Conservation (phyloP, 2,888 invertebrate species). For the Eremobia ochroleuca region DNA sequence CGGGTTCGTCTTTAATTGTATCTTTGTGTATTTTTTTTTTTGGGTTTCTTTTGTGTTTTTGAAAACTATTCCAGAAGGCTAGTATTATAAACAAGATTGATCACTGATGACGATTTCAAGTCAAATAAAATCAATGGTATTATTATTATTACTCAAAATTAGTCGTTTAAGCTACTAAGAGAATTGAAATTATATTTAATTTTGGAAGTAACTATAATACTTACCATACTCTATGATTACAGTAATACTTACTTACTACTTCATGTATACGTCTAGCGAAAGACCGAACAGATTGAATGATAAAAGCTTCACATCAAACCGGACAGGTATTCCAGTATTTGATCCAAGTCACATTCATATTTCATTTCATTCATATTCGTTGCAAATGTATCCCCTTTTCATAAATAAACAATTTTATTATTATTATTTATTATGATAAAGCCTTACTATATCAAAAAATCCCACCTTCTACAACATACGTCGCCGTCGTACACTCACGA, state of each 20-base stretch:
- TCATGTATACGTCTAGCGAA: background rate
- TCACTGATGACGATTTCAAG: too few relatives aligned
- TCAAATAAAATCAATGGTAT: background rate
- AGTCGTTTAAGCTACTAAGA: background rate
- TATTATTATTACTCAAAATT: background rate
- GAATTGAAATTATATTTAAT: background rate
- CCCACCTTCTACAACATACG: background rate
- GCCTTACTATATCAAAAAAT: background rate
- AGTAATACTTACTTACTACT: background rate
- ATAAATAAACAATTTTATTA: too few relatives aligned
- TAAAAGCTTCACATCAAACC: background rate
- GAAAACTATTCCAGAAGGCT: background rate
- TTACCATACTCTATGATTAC: background rate
- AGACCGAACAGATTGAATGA: background rate
- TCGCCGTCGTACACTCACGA: background rate
- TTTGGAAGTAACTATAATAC: background rate
- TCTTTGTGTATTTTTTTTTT: slow-evolving; percentile 17
- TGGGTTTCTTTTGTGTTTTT: background rate
- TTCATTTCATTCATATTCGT: too few relatives aligned
- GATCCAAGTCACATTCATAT: background rate
- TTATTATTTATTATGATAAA: too few relatives aligned
- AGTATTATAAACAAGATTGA: background rate
- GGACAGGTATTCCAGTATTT: background rate
- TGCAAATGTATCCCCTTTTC: too few relatives aligned
- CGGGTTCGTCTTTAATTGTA: slow-evolving; percentile 50